phyloP scores from a whole-genome alignment of 1,140 invertebrate species.

The Drosophila quadrilineata region DNA sequence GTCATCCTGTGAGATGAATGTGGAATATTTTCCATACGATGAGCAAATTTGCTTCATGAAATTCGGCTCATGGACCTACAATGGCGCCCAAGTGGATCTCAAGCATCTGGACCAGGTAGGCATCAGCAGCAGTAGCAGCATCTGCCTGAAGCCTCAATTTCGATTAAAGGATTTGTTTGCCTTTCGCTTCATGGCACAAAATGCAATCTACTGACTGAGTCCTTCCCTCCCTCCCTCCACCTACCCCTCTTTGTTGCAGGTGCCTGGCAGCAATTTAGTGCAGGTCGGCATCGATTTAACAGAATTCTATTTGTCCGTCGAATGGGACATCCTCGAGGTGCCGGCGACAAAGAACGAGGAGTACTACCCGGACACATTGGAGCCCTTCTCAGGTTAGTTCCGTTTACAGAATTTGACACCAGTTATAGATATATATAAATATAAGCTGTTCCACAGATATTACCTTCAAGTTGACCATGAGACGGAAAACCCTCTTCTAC shows the following conservation, averaged over 20 bases:
- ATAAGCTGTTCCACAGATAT: slow-evolving; percentile 89
- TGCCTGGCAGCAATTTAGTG: slow-evolving; percentile 88
- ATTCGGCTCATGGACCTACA: slow-evolving; percentile 98
- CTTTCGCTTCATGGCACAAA: slow-evolving; percentile 24
- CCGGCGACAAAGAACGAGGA: slow-evolving; percentile 94
- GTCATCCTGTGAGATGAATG: slow-evolving; percentile 97
- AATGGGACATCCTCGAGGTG: slow-evolving; percentile 97
- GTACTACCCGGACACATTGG: slow-evolving; percentile 92
- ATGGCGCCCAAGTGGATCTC: slow-evolving; percentile 93
- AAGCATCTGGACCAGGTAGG: slow-evolving; percentile 89
- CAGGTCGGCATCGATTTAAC: slow-evolving; percentile 93
- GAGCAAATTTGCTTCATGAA: slow-evolving; percentile 97
- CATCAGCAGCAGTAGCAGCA: slow-evolving; percentile 83
- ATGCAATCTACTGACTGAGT: slow-evolving; percentile 36
- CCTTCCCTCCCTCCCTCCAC: neutral
- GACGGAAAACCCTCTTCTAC: slow-evolving; percentile 95
- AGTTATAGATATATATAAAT: neutral
- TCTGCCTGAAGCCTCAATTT: too few relatives aligned
- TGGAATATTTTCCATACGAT: slow-evolving; percentile 98
- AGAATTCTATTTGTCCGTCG: slow-evolving; percentile 95
- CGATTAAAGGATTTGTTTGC: slow-evolving; percentile 82
- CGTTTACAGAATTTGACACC: neutral
- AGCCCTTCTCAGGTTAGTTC: slow-evolving; percentile 89
- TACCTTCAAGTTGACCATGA: slow-evolving; percentile 97
- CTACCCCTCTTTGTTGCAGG: slow-evolving; percentile 49